Evolutionary conservation across 2,888 invertebrate genomes (phyloP), one percentile per base, ranked within the genome.

Genomic region (Orthosia gothica): DNA sequence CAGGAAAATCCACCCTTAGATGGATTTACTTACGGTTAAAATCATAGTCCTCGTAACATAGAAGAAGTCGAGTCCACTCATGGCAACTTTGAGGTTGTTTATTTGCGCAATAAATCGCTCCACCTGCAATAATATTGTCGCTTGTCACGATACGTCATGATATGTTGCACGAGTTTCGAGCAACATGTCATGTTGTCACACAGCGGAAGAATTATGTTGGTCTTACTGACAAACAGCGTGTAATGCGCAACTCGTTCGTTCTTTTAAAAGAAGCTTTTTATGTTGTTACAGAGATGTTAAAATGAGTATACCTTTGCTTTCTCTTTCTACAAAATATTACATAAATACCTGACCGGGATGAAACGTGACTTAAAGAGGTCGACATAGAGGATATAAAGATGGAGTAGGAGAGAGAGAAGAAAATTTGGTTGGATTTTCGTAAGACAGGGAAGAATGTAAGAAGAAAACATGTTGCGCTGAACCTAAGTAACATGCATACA

Each of bases 11-110:
- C 40, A 40, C 9, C 40, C 40, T 1, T 40, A 40, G 40, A 32
- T 32, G 7, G 32, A 4, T 40, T 40, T 40, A 90, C 93, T 93
- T 85, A 97, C 97, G 62, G 97, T 97, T 82, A 97, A 93, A 63
- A 97, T 93, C 91, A 97, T 97, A 79, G 94, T 95, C 77, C 97
- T 93, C 0, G 97, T 97, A 0, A 97, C 94, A 72, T 96, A 93
- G 85, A 97, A 97, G 85, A 97, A 97, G 68, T 97, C 96, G 66
- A 97, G 96, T 12, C 97, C 97, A 54, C 97, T 97, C 73, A 98
- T 89, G 12, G 97, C 97, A n/a, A 97, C 95, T 54, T 97, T 97
- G 55, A 97, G 94, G 54, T 96, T 95, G 80, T 96, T 97, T 82
- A 97, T 97, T 94, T 97, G 97, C 66, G 97, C 95, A 69, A 97